Evolutionary conservation across 1,140 invertebrate genomes (phyloP).

Genomic region (Drosophila repletoides): DNA sequence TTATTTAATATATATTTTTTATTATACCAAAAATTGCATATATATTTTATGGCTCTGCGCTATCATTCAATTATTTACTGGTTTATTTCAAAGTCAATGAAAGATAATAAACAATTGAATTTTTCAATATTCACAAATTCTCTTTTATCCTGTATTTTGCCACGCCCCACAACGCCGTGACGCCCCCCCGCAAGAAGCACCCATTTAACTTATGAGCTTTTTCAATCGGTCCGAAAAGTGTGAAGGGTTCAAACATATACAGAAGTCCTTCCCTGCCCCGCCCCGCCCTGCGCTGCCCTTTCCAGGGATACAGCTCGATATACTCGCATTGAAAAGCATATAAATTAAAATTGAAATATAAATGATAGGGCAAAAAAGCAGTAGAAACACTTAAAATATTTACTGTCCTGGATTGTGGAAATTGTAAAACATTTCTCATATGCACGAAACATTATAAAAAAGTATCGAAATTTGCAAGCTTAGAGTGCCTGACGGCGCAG

Average conservation of each 20-base stretch:
- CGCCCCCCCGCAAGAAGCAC: not conserved
- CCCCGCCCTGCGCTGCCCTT: too few species aligned
- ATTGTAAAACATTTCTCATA: conserved; percentile 69
- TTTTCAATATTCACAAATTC: conserved; percentile 6
- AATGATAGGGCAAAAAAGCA: conserved; percentile 60
- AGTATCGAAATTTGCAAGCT: not conserved
- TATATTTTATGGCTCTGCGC: too few species aligned
- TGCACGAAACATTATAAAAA: conserved; percentile 10
- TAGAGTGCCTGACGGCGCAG: not conserved
- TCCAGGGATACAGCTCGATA: too few species aligned
- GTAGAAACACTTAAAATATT: conserved; percentile 67
- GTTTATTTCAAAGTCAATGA: conserved; percentile 7
- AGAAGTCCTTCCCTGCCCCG: too few species aligned
- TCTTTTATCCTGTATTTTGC: not conserved
- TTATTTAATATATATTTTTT: too few species aligned
- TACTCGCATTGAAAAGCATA: conserved; percentile 58
- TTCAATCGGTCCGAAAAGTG: conserved; percentile 21
- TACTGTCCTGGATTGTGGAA: conserved; percentile 63
- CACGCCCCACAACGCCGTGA: not conserved
- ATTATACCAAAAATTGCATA: not conserved
- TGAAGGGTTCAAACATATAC: not conserved
- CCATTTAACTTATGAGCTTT: conserved; percentile 66
- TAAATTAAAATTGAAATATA: conserved; percentile 79
- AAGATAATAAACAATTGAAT: conserved; percentile 15
- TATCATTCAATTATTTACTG: not conserved